Percentiles rank a stretch among this genome's conserved stretches.
Conservation (phyloP, 2,113 vertebrate species). For the Limanda limanda region DNA sequence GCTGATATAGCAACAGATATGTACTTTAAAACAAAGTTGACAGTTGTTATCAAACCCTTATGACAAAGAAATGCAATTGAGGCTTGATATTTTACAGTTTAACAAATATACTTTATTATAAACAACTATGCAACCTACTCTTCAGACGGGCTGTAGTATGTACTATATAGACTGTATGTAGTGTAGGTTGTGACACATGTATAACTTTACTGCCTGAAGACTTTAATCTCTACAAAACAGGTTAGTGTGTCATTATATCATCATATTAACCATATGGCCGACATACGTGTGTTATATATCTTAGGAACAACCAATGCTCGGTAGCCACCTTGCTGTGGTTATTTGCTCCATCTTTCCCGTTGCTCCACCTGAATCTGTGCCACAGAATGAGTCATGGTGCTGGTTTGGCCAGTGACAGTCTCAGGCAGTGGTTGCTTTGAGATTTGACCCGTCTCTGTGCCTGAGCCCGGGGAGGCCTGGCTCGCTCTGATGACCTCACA, state of each 20-base stretch:
- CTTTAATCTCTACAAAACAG: slow-evolving; percentile 3
- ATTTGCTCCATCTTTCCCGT: background rate
- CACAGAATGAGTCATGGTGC: slow-evolving; percentile 43
- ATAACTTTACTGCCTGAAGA: slow-evolving; percentile 6
- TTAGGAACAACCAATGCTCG: background rate
- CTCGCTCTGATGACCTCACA: slow-evolving; percentile 73
- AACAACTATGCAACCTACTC: too few relatives aligned
- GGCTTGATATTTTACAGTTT: too few relatives aligned
- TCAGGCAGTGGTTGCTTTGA: slow-evolving; percentile 34
- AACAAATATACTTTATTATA: too few relatives aligned
- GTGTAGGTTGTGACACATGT: background rate
- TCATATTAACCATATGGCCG: background rate
- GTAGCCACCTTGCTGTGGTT: background rate
- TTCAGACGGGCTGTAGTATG: background rate
- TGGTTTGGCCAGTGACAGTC: slow-evolving; percentile 39
- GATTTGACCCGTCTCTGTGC: slow-evolving; percentile 36
- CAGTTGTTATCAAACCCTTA: too few relatives aligned
- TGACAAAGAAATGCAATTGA: too few relatives aligned
- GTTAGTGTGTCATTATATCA: background rate
- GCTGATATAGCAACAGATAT: too few relatives aligned
- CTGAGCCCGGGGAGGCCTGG: slow-evolving; percentile 38
- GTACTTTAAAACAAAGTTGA: too few relatives aligned
- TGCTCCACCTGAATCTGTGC: slow-evolving; percentile 26
- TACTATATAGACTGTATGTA: background rate
- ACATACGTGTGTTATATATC: slow-evolving; percentile 5